Percentiles rank a stretch among this genome's conserved stretches.
Conservation (phyloP, 2,888 invertebrate species). For the Drosophila helvetica region DNA sequence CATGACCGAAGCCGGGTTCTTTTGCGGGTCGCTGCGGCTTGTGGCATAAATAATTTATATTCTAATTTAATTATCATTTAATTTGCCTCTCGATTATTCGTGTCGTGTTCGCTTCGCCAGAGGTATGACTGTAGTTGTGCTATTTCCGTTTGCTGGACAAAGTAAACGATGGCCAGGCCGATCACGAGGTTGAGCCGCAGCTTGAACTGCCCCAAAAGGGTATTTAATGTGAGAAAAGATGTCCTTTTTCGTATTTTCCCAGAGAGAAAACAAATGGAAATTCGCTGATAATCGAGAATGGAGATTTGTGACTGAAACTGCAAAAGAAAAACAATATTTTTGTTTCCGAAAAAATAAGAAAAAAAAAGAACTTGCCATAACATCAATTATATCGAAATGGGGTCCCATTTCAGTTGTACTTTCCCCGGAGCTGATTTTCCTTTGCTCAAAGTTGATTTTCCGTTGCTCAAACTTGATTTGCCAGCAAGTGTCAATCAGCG, state of each 20-base stretch:
- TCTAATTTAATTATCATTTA: slow-evolving; percentile 74
- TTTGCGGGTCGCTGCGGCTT: slow-evolving; percentile 37
- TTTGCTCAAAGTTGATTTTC: background rate
- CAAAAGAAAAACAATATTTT: background rate
- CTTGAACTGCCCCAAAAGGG: slow-evolving; percentile 21
- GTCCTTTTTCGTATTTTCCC: slow-evolving; percentile 1
- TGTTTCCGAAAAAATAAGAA: no score
- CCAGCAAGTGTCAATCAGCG: slow-evolving; percentile 6
- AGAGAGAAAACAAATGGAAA: slow-evolving; percentile 41
- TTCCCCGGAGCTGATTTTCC: background rate
- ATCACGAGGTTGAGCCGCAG: slow-evolving; percentile 38
- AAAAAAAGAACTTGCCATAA: slow-evolving; percentile 39
- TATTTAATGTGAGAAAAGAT: slow-evolving; percentile 6
- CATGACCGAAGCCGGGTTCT: slow-evolving; percentile 21
- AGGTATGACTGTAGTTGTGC: slow-evolving; percentile 12
- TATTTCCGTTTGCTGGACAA: slow-evolving; percentile 41
- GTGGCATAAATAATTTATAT: slow-evolving; percentile 69
- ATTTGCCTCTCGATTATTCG: slow-evolving; percentile 49
- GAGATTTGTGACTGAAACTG: slow-evolving; percentile 42
- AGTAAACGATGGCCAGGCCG: slow-evolving; percentile 33
- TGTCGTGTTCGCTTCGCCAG: slow-evolving; percentile 13
- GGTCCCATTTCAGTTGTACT: background rate
- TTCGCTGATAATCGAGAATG: slow-evolving; percentile 23
- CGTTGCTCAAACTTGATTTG: background rate
- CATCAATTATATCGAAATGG: slow-evolving; percentile 30